Evolutionary conservation across 2,113 vertebrate genomes (phyloP).

Genomic region (Silurus meridionalis): DNA sequence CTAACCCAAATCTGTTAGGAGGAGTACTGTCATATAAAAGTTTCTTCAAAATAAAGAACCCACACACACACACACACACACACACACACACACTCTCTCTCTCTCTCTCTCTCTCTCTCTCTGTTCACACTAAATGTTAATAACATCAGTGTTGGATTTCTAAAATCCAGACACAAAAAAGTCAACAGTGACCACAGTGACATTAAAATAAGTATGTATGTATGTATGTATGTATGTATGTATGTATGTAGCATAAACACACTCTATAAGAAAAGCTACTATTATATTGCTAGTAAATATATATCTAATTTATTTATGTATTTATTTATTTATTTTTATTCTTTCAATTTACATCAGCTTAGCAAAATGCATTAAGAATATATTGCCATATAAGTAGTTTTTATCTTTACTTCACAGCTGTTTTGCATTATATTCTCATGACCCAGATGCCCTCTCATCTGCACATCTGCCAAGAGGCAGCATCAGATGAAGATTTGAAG

Average conservation of each 20-base stretch:
- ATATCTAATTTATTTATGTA: not conserved
- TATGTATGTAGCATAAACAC: not conserved
- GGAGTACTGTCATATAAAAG: slow-evolving; percentile 49
- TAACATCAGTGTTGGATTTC: not conserved
- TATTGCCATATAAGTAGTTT: not conserved
- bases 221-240: not conserved
- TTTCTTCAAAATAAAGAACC: slow-evolving; percentile 25
- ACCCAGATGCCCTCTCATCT: slow-evolving; percentile 1
- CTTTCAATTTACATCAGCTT: not conserved
- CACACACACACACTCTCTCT: too few species aligned
- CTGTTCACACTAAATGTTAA: not conserved
- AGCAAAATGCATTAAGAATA: not conserved
- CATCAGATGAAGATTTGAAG: slow-evolving; percentile 18
- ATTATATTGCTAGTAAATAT: not conserved
- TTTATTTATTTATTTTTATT: too few species aligned
- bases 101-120: too few species aligned
- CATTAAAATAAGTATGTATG: not conserved
- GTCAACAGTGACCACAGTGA: not conserved
- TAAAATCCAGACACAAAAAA: not conserved
- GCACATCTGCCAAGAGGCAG: slow-evolving; percentile 1
- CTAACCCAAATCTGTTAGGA: slow-evolving; percentile 41
- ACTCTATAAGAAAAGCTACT: not conserved
- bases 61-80: not conserved
- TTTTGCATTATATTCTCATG: not conserved
- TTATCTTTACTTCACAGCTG: not conserved